Evolutionary conservation across 2,888 invertebrate genomes (phyloP), one percentile per base, ranked within the genome.

Genomic region (Oligia fasciuncula): DNA sequence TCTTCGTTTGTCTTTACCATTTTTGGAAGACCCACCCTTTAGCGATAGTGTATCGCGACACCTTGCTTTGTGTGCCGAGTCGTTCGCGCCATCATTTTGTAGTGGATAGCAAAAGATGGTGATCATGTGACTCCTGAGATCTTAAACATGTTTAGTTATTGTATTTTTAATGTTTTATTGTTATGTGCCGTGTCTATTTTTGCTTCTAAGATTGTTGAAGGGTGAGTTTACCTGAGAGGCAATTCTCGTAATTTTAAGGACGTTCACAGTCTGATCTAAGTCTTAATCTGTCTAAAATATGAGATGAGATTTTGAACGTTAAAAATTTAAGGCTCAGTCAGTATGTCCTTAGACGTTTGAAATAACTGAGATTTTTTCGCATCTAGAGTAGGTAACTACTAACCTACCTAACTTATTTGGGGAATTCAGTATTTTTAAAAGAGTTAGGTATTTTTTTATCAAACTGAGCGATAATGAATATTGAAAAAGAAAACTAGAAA

Each of bases 11-110:
- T 93, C 89, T 90, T 92, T 90, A 90, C 96, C 96, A 91, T 95
- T 92, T 96, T 93, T 82, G 95, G 95, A 83, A 80, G 94, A 90
- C 95, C 93, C 94, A 92, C 95, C 96, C 94, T 93, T 85, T 90
- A 75, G 66, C 83, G 96, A 96, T 96, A 96, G 94, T 89, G 84
- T 92, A 92, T 91, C 91, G 87, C 84, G 87, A 90, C 89, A 90
- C 91, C 92, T 92, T 93, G 92, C 93, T 94, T 92, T 92, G 90
- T 84, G 82, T 88, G 86, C 92, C 92, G 90, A 90, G 88, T 93
- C 94, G 95, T 94, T 95, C 90, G 80, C 83, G 84, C 92, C 91
- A 90, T 93, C 95, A 94, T 93, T 93, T 91, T 88, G 90, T 87
- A 74, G 90, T 91, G 89, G 91, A 89, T 83, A 85, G 84, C 77